Base-by-base conservation (phyloP, 1,140 invertebrate genomes). In the Oreohelix idahoensis region DNA sequence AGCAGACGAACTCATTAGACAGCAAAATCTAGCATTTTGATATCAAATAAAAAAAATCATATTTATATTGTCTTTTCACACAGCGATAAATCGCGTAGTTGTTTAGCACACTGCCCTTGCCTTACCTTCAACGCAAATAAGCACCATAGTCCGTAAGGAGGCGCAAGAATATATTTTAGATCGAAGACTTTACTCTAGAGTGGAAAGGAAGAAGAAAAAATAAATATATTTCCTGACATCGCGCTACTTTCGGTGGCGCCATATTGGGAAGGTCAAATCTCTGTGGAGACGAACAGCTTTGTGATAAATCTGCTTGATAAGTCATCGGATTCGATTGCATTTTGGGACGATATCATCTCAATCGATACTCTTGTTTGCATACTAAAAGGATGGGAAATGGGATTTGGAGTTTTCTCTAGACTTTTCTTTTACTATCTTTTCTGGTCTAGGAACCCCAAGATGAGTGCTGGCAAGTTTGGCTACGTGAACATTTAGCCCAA, bases 341-440 rank as follows among this genome's bases (percentile, higher is more conserved):
- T 32, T 66, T 66, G 29, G 8, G 17, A 5, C 63, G 63, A 66
- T 66, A 66, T 66, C 63, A 29, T 66, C 63, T 66, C 63, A 35
- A 66, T 66, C 63, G 63, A 66, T 66, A 66, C 63, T 66, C 63
- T 32, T 66, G 63, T 32, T 66, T 66, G 63, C 63, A 66, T 66
- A 66, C 63, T 66, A 35, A 66, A 66, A n/a, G 63, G 63, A 66
- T 23, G 29, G 63, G 63, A 66, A 66, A 66, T 66, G 8, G 29
- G 63, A 66, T 66, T 66, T 66, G 63, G 29, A 2, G 63, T 32
- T 58, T n/a, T 35, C 63, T 29, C n/a, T 32, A 58, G 5, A 11
- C 20, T 58, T 10, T 66, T 5, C 17, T 32, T 29, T 29, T 32
- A 8, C 5, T 66, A 32, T 58, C 51, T 58, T 26, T 58, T 29